Base-by-base conservation (phyloP, 2,888 invertebrate genomes). In the Pyrrhosoma nymphula region DNA sequence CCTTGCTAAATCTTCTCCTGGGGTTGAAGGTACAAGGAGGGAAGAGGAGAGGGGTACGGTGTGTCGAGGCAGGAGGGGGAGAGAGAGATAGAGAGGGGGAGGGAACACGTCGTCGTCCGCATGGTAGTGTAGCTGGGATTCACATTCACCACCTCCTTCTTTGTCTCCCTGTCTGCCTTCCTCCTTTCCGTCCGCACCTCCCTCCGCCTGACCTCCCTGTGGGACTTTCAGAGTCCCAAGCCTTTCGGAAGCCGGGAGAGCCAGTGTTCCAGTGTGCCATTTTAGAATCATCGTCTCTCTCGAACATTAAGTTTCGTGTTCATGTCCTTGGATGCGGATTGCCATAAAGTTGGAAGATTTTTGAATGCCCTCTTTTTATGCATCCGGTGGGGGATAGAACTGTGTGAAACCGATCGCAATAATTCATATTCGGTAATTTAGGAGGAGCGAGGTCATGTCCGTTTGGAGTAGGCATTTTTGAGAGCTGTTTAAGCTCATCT, bases 1-100 rank as follows among this genome's bases (percentile, higher is more conserved):
- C 82, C 82, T 35, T 35, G 82, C 82, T 35, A 82, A 82, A 82
- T 1, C 82, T 82, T 82, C 82, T 82, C 30, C 82, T 82, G 82
- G 30, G 82, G 82, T 82, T 82, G 30, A 14, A 82, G 16, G 30
- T 82, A 14, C 18, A 10, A 0, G 82, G 16, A n/a, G 14, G 35
- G 75, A 30, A 18, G 69, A 26, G 12, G 69, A 30, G 82, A 14
- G 82, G 82, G 47, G 47, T 47, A 69, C 26, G 26, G 10, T 69
- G n/a, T 69, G 69, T 26, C 69, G 69, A 82, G 18, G 82, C 82
- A 30, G 35, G 60, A 16, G 30, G 30, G 30, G 75, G 0, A 30
- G 75, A 82, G 69, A 26, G 35, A 82, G 4, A 35, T 47, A 35
- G 35, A 35, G 35, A 3, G 82, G 82, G 82, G 35, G 30, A 8